Evolutionary conservation across 2,113 vertebrate species (phyloP).

Genomic region (Paraplagusia blochii): DNA sequence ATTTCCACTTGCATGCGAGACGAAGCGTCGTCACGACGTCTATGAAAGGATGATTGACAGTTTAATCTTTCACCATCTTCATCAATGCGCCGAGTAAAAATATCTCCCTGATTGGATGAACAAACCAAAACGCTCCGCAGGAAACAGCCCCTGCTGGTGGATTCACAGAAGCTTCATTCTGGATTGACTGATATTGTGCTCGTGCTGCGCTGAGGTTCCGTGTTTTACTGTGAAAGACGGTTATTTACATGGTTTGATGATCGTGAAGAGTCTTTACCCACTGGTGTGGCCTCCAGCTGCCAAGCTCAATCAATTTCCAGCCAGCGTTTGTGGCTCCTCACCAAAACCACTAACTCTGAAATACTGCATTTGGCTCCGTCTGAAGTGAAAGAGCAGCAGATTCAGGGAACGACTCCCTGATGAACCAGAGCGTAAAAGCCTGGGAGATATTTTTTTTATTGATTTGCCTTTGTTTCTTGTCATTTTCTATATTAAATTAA

Average conservation of each 20-base stretch:
- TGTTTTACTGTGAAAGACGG: conserved; percentile 1
- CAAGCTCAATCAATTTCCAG: conserved; percentile 5
- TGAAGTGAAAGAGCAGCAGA: conserved; percentile 8
- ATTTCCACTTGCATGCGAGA: too few relatives aligned
- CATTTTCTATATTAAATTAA: not conserved
- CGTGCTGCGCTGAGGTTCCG: conserved; percentile 11
- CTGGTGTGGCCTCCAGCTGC: conserved; percentile 19
- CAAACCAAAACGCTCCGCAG: not conserved
- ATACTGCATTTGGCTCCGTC: conserved; percentile 4
- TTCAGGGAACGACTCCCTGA: not conserved
- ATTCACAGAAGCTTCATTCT: not conserved
- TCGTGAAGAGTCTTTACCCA: conserved; percentile 5
- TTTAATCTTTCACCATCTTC: not conserved
- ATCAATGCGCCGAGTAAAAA: too few relatives aligned
- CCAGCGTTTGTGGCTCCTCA: not conserved
- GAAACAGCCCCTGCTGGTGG: not conserved
- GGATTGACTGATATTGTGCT: not conserved
- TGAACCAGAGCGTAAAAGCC: not conserved
- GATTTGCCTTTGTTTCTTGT: not conserved
- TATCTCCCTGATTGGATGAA: not conserved
- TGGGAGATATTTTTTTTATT: not conserved
- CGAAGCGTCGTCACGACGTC: too few relatives aligned
- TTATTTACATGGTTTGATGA: conserved; percentile 8
- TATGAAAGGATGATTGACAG: not conserved
- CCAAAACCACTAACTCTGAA: conserved; percentile 9